phyloP scores from a whole-genome alignment of 2,113 vertebrate species.

The Trinectes maculatus region DNA sequence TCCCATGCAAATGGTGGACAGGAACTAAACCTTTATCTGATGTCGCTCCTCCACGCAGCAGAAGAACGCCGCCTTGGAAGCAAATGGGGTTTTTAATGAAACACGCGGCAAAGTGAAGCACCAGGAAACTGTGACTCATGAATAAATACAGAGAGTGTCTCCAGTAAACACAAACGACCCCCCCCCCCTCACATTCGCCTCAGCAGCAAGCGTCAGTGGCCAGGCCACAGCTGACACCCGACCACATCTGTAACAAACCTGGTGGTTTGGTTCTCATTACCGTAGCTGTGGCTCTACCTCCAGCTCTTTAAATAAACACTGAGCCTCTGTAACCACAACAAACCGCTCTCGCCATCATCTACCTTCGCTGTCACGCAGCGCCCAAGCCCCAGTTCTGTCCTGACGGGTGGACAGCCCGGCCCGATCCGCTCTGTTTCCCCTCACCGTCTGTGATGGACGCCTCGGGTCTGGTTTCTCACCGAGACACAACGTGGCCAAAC shows the following conservation, averaged over 20 bases:
- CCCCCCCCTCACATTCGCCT: slow-evolving; percentile 21
- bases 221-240: slow-evolving; percentile 64
- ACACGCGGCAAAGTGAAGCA: neutral
- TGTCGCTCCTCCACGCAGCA: slow-evolving; percentile 30
- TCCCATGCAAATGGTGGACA: slow-evolving; percentile 34
- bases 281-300: slow-evolving; percentile 56
- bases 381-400: slow-evolving; percentile 34
- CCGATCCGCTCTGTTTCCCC: slow-evolving; percentile 68
- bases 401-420: slow-evolving; percentile 71
- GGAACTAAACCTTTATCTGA: slow-evolving; percentile 62
- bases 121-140: slow-evolving; percentile 31
- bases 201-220: slow-evolving; percentile 57
- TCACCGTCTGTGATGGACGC: slow-evolving; percentile 65
- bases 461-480: slow-evolving; percentile 67
- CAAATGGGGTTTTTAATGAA: slow-evolving; percentile 16
- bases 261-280: slow-evolving; percentile 78
- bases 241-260: slow-evolving; percentile 74
- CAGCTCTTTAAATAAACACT: slow-evolving; percentile 79
- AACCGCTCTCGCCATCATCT: slow-evolving; percentile 59
- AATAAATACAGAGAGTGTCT: slow-evolving; percentile 35
- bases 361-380: slow-evolving; percentile 54
- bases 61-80: slow-evolving; percentile 9
- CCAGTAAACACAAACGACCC: slow-evolving; percentile 41
- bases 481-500: slow-evolving; percentile 75
- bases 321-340: slow-evolving; percentile 62